Evolutionary conservation across 2,797 vertebrate species (phyloP).

Genomic region (Peromyscus eremicus): DNA sequence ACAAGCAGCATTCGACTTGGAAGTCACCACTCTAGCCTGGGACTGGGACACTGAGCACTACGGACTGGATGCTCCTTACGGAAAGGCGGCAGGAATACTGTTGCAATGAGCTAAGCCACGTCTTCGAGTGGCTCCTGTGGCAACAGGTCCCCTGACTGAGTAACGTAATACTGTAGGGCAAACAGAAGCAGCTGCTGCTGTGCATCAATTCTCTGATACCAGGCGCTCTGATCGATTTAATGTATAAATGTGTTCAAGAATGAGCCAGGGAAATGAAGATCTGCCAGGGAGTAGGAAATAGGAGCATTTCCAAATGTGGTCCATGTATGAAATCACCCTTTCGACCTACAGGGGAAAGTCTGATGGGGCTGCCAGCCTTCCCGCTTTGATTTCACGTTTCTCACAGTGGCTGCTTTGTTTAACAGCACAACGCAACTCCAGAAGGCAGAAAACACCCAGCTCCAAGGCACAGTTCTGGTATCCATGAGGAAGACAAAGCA

Average conservation of each 20-base stretch:
- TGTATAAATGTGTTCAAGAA: background rate
- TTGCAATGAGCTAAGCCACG: background rate
- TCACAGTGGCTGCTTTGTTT: background rate
- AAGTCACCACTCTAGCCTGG: background rate
- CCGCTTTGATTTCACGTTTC: background rate
- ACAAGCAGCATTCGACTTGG: rapidly evolving
- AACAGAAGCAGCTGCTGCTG: background rate
- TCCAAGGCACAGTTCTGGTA: rapidly evolving
- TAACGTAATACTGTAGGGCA: background rate
- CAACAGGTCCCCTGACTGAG: background rate
- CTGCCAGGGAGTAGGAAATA: background rate
- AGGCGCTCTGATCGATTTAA: background rate
- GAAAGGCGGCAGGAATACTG: background rate
- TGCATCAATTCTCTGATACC: background rate
- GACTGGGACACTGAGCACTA: rapidly evolving
- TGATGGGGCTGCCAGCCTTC: background rate
- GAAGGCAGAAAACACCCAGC: background rate
- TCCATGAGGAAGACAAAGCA: rapidly evolving
- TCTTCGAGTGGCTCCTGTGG: background rate
- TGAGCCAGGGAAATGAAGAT: background rate
- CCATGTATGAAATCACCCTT: background rate
- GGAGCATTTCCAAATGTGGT: background rate
- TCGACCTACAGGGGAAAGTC: background rate
- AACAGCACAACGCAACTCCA: background rate
- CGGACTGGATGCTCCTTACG: background rate